phyloP scores from a whole-genome alignment of 1,140 invertebrate species.

The Drosophila eugracilis region DNA sequence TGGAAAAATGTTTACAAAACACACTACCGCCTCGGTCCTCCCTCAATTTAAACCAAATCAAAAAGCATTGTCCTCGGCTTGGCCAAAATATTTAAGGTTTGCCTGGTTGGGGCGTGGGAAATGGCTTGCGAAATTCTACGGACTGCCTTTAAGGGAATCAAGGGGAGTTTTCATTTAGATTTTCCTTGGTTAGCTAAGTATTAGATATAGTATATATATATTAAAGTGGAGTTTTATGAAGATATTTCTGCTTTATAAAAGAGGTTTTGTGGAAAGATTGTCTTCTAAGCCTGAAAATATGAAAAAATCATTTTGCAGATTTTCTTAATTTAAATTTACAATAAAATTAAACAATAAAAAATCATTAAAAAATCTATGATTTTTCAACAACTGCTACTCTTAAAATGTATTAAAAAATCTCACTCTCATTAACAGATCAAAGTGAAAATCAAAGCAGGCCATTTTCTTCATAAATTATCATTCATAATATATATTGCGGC shows the following conservation, averaged over 20 bases:
- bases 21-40: slow-evolving; percentile 43
- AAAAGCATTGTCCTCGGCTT: slow-evolving; percentile 49
- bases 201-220: too few species aligned
- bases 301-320: too few species aligned
- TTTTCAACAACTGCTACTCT: too few species aligned
- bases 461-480: slow-evolving; percentile 13
- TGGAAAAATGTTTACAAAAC: slow-evolving; percentile 80
- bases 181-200: too few species aligned
- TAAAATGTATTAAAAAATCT: too few species aligned
- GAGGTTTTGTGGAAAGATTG: too few species aligned
- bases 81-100: slow-evolving; percentile 2
- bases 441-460: background rate
- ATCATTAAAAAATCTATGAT: background rate
- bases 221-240: background rate
- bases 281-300: too few species aligned
- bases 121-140: background rate
- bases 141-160: background rate
- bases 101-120: slow-evolving; percentile 52
- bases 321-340: too few species aligned
- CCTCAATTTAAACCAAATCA: slow-evolving; percentile 71
- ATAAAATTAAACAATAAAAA: background rate
- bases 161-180: too few species aligned
- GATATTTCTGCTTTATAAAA: too few species aligned
- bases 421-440: background rate
- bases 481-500: slow-evolving; percentile 45